These are phyloP conservation scores for Subacronicta megacephala DNA, from an alignment of 2,888 invertebrate species.

Conservation along the genomic window DNA sequence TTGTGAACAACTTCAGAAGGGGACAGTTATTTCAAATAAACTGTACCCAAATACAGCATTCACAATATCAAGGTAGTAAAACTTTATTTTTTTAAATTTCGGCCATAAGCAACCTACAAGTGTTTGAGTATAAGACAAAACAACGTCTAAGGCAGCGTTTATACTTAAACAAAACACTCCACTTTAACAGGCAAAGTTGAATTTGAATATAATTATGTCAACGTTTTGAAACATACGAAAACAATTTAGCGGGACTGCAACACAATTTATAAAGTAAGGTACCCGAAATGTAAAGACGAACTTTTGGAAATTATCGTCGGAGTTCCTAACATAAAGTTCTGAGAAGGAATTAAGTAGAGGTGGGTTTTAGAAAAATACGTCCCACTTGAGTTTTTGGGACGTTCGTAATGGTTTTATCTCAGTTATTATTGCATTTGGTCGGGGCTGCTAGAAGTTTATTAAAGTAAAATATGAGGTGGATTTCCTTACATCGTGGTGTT, in stretches of 20 bases:
- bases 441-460: slow-evolving; percentile 15
- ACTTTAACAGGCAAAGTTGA: slow-evolving; percentile 36
- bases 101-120: no score
- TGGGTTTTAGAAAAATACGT: slow-evolving; percentile 64
- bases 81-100: no score
- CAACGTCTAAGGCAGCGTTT: no score
- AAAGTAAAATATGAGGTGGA: slow-evolving; percentile 11
- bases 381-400: slow-evolving; percentile 44
- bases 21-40: no score
- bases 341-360: slow-evolving; percentile 65
- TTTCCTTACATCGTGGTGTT: slow-evolving; percentile 3
- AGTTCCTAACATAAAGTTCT: slow-evolving; percentile 66
- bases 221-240: slow-evolving; percentile 56
- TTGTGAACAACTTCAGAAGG: no score
- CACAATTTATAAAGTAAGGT: slow-evolving; percentile 63
- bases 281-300: slow-evolving; percentile 58
- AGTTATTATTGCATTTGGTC: slow-evolving; percentile 32
- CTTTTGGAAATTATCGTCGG: slow-evolving; percentile 71
- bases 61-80: no score
- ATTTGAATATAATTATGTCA: slow-evolving; percentile 53
- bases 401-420: slow-evolving; percentile 40
- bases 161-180: slow-evolving; percentile 43
- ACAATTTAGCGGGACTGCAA: slow-evolving; percentile 60
- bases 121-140: slow-evolving; percentile 1
- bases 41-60: no score